phyloP scores from a whole-genome alignment of 1,140 invertebrate species.

The Drosophila pseudoananassae region DNA sequence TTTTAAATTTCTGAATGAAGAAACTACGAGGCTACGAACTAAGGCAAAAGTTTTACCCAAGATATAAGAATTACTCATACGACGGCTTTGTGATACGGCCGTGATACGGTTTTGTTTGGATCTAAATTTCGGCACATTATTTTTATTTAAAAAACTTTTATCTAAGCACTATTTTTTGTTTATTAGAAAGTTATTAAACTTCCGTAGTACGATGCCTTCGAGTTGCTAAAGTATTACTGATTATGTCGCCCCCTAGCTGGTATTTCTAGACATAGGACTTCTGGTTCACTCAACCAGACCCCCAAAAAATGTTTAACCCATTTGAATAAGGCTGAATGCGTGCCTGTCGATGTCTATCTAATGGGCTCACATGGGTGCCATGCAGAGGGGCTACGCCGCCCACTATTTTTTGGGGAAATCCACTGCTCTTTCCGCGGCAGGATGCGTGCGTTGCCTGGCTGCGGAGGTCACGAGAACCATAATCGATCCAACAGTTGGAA shows the following conservation, averaged over 20 bases:
- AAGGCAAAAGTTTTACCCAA: no score
- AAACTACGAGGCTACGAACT: no score
- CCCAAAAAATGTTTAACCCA: neutral
- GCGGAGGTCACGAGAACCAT: slow-evolving; percentile 39
- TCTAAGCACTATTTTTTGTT: neutral
- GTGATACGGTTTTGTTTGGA: no score
- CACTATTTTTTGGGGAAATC: slow-evolving; percentile 6
- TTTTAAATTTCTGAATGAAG: no score
- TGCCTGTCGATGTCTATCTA: slow-evolving; percentile 61
- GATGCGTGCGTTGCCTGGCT: slow-evolving; percentile 73
- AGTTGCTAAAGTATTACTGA: slow-evolving; percentile 6
- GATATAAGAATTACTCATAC: neutral
- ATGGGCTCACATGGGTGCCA: slow-evolving; percentile 25
- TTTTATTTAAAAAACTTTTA: neutral
- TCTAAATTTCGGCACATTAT: no score
- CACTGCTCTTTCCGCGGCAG: slow-evolving; percentile 16
- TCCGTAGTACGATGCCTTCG: neutral
- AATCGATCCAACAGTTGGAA: slow-evolving; percentile 70
- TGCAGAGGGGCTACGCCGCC: slow-evolving; percentile 1
- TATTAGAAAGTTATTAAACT: slow-evolving; percentile 9
- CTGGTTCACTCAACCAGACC: neutral
- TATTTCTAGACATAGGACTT: neutral
- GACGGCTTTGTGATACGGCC: no score
- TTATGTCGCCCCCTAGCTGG: neutral
- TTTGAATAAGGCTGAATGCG: slow-evolving; percentile 31